A percentile compares a stretch with the other conserved stretches of the same genome.
Evolutionary conservation across 2,113 vertebrate species (phyloP).

Genomic region (Zeus faber): DNA sequence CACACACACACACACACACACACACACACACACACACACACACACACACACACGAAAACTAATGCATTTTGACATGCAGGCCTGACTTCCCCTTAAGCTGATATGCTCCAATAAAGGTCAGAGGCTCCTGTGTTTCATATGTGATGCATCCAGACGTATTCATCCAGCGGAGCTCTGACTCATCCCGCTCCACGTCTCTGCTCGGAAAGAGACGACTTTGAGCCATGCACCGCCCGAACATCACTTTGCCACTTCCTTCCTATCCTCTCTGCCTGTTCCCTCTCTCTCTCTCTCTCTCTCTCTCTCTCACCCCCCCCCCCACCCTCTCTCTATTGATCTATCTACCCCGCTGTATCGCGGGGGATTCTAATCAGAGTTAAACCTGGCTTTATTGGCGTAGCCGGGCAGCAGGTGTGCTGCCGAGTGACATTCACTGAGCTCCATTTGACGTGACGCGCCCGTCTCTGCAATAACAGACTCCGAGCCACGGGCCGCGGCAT

Average conservation of each 20-base stretch:
- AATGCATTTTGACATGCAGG: slow-evolving; percentile 56
- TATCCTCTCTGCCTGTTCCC: slow-evolving; percentile 50
- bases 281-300: slow-evolving; percentile 41
- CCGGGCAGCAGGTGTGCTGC: slow-evolving; percentile 74
- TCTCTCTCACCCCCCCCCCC: slow-evolving; percentile 3
- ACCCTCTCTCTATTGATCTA: slow-evolving; percentile 1
- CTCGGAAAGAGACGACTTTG: slow-evolving; percentile 51
- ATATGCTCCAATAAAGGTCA: slow-evolving; percentile 64
- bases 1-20: slow-evolving; percentile 21
- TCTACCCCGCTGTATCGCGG: slow-evolving; percentile 38
- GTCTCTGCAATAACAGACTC: slow-evolving; percentile 63
- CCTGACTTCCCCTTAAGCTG: slow-evolving; percentile 53
- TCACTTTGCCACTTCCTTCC: slow-evolving; percentile 51
- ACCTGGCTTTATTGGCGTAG: slow-evolving; percentile 69
- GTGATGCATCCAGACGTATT: slow-evolving; percentile 67
- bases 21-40: slow-evolving; percentile 10
- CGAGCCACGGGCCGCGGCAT: slow-evolving; percentile 61
- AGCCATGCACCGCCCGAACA: slow-evolving; percentile 53
- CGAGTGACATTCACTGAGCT: slow-evolving; percentile 71
- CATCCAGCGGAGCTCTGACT: slow-evolving; percentile 59
- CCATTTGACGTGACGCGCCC: slow-evolving; percentile 68
- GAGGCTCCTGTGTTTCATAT: slow-evolving; percentile 60
- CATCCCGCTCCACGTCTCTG: slow-evolving; percentile 57
- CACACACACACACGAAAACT: slow-evolving; percentile 26
- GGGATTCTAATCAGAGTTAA: slow-evolving; percentile 70